Base-by-base conservation (phyloP, 64 coral and sea anemone species). In the Catalaphyllia jardinei region DNA sequence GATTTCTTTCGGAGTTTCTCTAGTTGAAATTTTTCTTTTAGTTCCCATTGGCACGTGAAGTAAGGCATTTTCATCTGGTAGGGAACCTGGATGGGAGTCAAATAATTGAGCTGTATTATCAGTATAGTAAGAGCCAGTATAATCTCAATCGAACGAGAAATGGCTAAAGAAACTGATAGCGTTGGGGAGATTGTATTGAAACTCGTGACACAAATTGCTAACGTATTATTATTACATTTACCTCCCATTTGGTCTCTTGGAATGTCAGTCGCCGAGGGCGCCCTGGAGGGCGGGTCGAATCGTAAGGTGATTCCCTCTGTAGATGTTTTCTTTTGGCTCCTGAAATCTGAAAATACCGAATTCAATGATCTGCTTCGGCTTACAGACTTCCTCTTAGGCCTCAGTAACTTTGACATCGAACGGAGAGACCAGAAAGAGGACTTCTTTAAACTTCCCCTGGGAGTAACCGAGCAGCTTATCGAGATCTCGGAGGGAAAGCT, bases 401-500 rank as follows among this genome's bases (percentile, higher is more conserved):
- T 87, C 1, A 85, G 83, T 28, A 93, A 30, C n/a, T 76, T 77
- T 24, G 95, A 77, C 38, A 97, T 38, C 52, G 95, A 97, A 38
- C 90, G 91, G 12, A 90, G 49, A 27, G 95, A 97, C 80, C 76
- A 83, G 46, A 86, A 87, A 31, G 94, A 85, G 4, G 81, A 85
- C 46, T 85, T 85, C 81, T 51, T 85, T 64, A 85, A 39, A 27
- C 81, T 85, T n/a, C 81, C 81, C 38, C 81, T 85, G 42, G 81
- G 81, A 85, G 81, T 85, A 22, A 71, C 30, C 8, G 81, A 67
- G n/a, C 81, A 85, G 24, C 88, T 97, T 14, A 97, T 86, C 27
- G 95, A 97, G 49, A 91, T 86, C 33, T 97, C 95, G 31, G 95
- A 97, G 12, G 86, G 84, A 78, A 89, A 89, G 67, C 91, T 93